Base-by-base conservation (phyloP, 2,888 invertebrate species). In the Brenthis hecate region DNA sequence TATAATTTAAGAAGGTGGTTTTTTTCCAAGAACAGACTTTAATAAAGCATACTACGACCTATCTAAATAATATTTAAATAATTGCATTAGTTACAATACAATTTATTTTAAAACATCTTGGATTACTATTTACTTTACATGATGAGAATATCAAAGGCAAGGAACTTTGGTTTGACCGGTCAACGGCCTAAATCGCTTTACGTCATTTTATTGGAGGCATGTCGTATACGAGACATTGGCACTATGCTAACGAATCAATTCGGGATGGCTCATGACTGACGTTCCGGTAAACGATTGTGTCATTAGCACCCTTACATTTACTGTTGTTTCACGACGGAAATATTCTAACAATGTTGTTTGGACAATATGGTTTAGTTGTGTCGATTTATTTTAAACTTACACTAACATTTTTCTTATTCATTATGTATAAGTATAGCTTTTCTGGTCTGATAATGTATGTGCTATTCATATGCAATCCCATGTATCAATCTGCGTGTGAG, bases 201-300 rank as follows among this genome's bases (percentile, higher is more conserved):
- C 71, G 70, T 72, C 67, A 70, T 55, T 73, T 73, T 69, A 69
- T 73, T 67, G 69, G 66, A 51, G 58, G 62, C 66, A 70, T 68
- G 70, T 63, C 56, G 65, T 70, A 67, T 66, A 66, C 68, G 77
- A 82, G 83, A 81, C 81, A 81, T 81, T 80, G 80, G 78, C 80
- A 81, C 77, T 80, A 77, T 81, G 80, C 80, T 82, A 81, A 82
- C 82, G 80, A 88, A 88, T 86, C 81, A 84, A 88, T 87, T 87
- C 76, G 82, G 80, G 77, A 85, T 81, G 85, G 84, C 83, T 83
- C 76, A 81, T 75, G 72, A 48, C 71, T 60, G 64, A 77, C 80
- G 80, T 81, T 82, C 75, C 78, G 78, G 81, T 80, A 78, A 76
- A 75, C 73, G 77, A 82, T 77, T 78, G 77, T 73, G 76, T 76